Base-by-base conservation (phyloP, 92 coral and sea anemone genomes). In the Actinernus sp. region DNA sequence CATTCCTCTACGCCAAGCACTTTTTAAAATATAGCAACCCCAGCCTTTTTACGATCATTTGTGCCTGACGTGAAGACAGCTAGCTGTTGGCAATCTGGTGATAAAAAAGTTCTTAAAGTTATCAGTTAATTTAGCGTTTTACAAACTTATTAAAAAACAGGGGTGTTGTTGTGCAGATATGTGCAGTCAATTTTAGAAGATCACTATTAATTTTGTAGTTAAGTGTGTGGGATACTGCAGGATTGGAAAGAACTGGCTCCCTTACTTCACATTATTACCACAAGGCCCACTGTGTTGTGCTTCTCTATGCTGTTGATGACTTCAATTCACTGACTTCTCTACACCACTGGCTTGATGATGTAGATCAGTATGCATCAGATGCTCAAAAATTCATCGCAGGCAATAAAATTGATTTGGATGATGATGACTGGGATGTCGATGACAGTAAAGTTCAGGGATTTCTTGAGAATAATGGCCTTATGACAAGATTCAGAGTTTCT, bases 201-300 rank as follows among this genome's bases (percentile, higher is more conserved):
- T n/a, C n/a, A n/a, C n/a, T 50, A 25, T 31, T 20, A 31, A 36
- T 69, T 85, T 68, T 4, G n/a, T 31, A 94, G 98, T 57, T 94
- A 36, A 79, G 79, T 53, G 68, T 94, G 49, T 94, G 98, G 98
- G 98, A 94, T 49, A 94, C 98, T 12, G 98, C 97, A 18, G 98
- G 98, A 39, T 75, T 94, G 85, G 98, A 94, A 26, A 74, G 98
- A 22, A 88, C 82, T 55, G 87, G 98, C 40, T 94, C 98, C 48
- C 77, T 94, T 12, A 94, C 98, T 8, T 91, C 91, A 39, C 81
- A 87, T 55, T 94, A 94, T 63, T 94, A 94, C 63, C 94, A 88
- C 49, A 55, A 65, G 47, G 80, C 98, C 10, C 90, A 88, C 21
- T 92, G 92, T 17, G 86, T 91, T 2, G 68, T 83, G 36, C 73